phyloP scores from a whole-genome alignment of 2,113 vertebrate genomes.

The Lamprotornis superbus region DNA sequence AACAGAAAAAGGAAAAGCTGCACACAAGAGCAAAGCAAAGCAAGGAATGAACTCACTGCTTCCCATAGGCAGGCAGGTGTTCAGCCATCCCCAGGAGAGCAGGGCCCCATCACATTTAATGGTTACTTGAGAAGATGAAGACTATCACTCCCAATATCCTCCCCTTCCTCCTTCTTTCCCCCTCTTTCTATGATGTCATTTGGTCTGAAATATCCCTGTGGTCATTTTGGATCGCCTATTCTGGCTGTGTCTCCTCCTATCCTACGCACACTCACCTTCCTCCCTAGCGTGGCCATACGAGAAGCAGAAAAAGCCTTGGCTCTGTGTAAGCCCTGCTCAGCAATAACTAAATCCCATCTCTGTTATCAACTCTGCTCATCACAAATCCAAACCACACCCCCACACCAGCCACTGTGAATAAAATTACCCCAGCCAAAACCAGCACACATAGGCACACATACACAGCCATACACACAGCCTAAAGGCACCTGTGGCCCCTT shows the following conservation, averaged over 20 bases:
- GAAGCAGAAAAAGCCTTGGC: not conserved
- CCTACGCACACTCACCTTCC: fast-evolving
- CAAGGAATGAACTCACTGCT: not conserved
- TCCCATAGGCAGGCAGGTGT: not conserved
- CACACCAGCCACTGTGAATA: not conserved
- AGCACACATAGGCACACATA: not conserved
- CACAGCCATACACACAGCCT: fast-evolving
- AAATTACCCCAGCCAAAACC: not conserved
- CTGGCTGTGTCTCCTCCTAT: not conserved
- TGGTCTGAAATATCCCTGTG: not conserved
- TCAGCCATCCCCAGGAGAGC: not conserved
- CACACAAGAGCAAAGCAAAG: not conserved
- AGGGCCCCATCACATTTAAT: fast-evolving
- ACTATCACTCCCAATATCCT: not conserved
- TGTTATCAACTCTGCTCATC: not conserved
- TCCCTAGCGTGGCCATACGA: fast-evolving
- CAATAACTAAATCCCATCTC: no score
- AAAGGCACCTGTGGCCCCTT: not conserved
- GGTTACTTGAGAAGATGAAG: not conserved
- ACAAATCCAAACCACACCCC: not conserved
- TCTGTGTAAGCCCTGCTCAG: not conserved
- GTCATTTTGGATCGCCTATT: not conserved
- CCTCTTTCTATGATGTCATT: not conserved
- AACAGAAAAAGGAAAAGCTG: not conserved
- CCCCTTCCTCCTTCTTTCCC: not conserved